Percentiles rank a stretch among this genome's conserved stretches.
phyloP scores from a whole-genome alignment of 64 coral and sea anemone genomes.

The Stylophora pistillata region DNA sequence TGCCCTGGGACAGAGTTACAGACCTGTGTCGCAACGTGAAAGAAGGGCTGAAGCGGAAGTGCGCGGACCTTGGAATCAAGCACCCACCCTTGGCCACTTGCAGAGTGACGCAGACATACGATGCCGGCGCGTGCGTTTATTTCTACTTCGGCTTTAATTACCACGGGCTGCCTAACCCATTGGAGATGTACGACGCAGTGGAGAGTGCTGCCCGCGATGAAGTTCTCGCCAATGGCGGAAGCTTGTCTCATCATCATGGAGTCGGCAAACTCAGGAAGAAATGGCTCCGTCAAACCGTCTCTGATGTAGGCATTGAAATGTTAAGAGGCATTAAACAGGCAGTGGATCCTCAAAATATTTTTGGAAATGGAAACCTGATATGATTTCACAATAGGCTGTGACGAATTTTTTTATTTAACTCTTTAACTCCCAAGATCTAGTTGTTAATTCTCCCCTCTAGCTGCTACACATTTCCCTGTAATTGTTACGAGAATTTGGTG shows the following conservation, averaged over 20 bases:
- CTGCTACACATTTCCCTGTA: too few relatives aligned
- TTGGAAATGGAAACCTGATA: constrained; percentile 81
- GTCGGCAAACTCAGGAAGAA: constrained; percentile 96
- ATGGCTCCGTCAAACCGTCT: constrained; percentile 81
- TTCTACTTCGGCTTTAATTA: constrained; percentile 98
- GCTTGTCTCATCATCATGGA: constrained; percentile 96
- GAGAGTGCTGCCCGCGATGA: constrained; percentile 85
- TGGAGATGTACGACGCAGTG: constrained; percentile 76
- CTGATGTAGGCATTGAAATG: constrained; percentile 90
- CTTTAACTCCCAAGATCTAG: too few relatives aligned
- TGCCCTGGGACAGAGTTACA: constrained; percentile 93
- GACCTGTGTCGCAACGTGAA: constrained; percentile 89
- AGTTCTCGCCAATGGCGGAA: constrained; percentile 89
- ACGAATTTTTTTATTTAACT: neutral
- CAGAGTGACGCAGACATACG: constrained; percentile 96
- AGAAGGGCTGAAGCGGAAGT: constrained; percentile 82
- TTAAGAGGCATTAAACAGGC: constrained; percentile 80
- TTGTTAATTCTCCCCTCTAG: too few relatives aligned
- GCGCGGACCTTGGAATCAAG: constrained; percentile 80
- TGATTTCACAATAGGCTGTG: neutral
- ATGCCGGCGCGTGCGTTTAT: constrained; percentile 95
- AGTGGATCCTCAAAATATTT: constrained; percentile 93
- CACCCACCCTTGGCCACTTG: constrained; percentile 77
- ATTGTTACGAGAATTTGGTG: too few relatives aligned
- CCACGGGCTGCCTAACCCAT: constrained; percentile 73